Evolutionary conservation across 2,113 vertebrate genomes (phyloP), one percentile per base, ranked within the genome.

Genomic region (Macaca mulatta): DNA sequence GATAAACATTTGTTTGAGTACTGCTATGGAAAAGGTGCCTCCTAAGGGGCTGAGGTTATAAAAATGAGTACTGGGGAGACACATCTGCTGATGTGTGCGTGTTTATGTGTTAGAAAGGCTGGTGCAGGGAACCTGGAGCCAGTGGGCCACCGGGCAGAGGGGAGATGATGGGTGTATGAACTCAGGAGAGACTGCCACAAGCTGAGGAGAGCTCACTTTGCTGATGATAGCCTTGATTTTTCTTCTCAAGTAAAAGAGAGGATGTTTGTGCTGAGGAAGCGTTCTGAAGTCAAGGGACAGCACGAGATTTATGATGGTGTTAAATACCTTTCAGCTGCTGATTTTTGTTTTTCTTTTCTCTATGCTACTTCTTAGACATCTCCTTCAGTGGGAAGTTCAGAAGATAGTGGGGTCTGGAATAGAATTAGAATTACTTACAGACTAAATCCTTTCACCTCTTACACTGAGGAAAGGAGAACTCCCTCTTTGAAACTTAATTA

Each of bases 391-490:
- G 75, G 57, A 16, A 27, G 45, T n/a, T 30, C 20, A 79, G 84
- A 30, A 27, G 50, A 52, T 4, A 3, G 1, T 0, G 5, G 55
- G 79, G 9, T 18, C 14, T 17, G 17, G 25, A 25, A 5, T 23
- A 25, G 12, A 12, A 3, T 0, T 23, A 20, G 12, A 12, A 4
- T 0, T 55, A 7, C 48, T 25, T 78, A 0, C 23, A 0, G 30
- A 14, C 3, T 5, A 11, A 20, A 20, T 17, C 3, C 3, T 6
- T 13, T 0, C n/a, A 48, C 38, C 38, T 22, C 7, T 18, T 5
- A 4, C 18, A 2, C 8, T 0, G n/a, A 4, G 17, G 6, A 40
- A 79, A 1, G 27, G 74, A 30, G 50, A 8, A 1, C 57, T 6
- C 32, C 22, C 6, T n/a, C 20, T 5, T 81, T 85, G 12, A 23